Evolutionary conservation across 1,140 invertebrate species (phyloP).

Genomic region (Musca vetustissima): DNA sequence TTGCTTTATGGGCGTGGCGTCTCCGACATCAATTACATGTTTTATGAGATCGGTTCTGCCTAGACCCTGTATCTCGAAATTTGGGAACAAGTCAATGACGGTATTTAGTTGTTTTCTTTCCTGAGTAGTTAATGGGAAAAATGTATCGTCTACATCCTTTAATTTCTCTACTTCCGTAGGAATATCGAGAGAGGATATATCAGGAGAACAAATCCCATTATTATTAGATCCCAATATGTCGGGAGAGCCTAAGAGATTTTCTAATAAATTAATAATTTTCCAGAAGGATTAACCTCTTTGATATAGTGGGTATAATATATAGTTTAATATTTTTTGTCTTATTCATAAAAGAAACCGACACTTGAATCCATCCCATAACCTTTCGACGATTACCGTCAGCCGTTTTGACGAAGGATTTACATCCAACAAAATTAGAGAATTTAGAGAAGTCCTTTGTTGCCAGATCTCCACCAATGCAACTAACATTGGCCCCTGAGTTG

Average conservation of each 20-base stretch:
- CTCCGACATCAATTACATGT: too few relatives aligned
- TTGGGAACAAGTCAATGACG: too few relatives aligned
- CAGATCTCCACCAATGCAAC: conserved; percentile 24
- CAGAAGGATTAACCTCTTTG: conserved; percentile 21
- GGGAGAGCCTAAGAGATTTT: neutral
- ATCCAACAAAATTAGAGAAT: neutral
- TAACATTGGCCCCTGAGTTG: conserved; percentile 19
- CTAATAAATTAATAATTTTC: conserved; percentile 18
- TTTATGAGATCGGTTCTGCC: too few relatives aligned
- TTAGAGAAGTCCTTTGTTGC: conserved; percentile 13
- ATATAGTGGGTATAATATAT: conserved; percentile 15
- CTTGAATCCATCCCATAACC: conserved; percentile 4
- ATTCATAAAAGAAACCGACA: neutral
- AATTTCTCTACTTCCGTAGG: too few relatives aligned
- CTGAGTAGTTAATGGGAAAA: too few relatives aligned
- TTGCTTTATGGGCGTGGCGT: too few relatives aligned
- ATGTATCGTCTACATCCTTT: too few relatives aligned
- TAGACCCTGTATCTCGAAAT: too few relatives aligned
- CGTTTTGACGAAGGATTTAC: conserved; percentile 9
- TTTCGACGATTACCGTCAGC: conserved; percentile 21
- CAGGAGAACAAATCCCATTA: neutral
- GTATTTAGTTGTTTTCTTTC: too few relatives aligned
- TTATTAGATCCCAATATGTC: neutral
- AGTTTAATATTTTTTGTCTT: conserved; percentile 12
- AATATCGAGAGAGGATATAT: too few relatives aligned